Percentiles rank a stretch among this genome's conserved stretches.
These are phyloP conservation scores for Albula goreensis DNA, from an alignment of 2,113 vertebrate species.

Conservation along the genomic window DNA sequence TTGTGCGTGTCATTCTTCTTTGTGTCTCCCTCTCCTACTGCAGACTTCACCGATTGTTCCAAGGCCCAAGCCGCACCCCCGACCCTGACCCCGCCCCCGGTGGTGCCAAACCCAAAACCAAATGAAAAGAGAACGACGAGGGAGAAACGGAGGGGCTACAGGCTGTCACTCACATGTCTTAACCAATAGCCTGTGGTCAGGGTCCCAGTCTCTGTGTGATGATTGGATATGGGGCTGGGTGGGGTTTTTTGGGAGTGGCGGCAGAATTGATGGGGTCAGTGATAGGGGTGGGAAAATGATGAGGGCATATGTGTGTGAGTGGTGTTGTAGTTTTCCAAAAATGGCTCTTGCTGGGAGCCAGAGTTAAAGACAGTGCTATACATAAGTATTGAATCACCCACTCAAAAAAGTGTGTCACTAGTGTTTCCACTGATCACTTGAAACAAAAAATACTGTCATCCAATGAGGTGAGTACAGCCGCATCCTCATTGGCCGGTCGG, in stretches of 20 bases:
- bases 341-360: slow-evolving; percentile 30
- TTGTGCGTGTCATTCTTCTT: neutral
- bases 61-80: slow-evolving; percentile 62
- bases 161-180: slow-evolving; percentile 72
- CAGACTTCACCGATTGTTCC: slow-evolving; percentile 65
- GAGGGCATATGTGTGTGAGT: neutral
- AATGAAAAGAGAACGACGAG: slow-evolving; percentile 17
- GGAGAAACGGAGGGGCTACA: slow-evolving; percentile 43
- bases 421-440: slow-evolving; percentile 40
- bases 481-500: slow-evolving; percentile 8
- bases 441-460: slow-evolving; percentile 45
- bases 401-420: slow-evolving; percentile 3
- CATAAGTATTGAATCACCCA: neutral
- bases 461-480: slow-evolving; percentile 38
- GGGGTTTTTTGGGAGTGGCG: slow-evolving; percentile 29
- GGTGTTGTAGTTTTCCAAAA: neutral
- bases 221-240: slow-evolving; percentile 28
- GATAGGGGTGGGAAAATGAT: neutral
- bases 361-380: slow-evolving; percentile 4
- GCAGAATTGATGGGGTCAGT: slow-evolving; percentile 5
- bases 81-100: slow-evolving; percentile 65
- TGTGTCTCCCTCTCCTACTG: neutral
- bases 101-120: slow-evolving; percentile 69
- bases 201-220: slow-evolving; percentile 44
- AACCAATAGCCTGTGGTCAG: slow-evolving; percentile 59